These are phyloP conservation scores for Dendroctonus valens DNA, from an alignment of 1,140 invertebrate genomes.

Conservation along the genomic window DNA sequence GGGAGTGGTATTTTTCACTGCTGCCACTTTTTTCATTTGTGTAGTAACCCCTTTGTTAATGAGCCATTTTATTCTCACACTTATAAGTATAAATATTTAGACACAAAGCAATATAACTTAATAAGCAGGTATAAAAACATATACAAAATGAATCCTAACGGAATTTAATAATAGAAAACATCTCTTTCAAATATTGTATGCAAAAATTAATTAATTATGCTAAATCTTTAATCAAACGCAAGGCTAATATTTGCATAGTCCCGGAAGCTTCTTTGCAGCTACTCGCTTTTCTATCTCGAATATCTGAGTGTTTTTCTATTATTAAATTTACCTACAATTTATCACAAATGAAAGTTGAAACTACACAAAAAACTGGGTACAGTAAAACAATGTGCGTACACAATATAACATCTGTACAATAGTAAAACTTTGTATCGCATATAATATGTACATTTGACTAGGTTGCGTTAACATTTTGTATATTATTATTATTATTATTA, in stretches of 20 bases:
- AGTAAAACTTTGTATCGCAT: slow-evolving; percentile 31
- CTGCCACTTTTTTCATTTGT: background rate
- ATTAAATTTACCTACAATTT: background rate
- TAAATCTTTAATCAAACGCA: background rate
- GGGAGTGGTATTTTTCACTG: too few species aligned
- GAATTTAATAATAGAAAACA: background rate
- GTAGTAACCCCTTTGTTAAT: background rate
- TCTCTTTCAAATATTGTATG: background rate
- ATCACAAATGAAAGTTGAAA: slow-evolving; percentile 19
- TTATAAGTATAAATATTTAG: slow-evolving; percentile 22
- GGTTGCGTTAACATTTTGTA: slow-evolving; percentile 32
- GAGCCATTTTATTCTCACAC: background rate
- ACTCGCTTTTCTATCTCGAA: too few species aligned
- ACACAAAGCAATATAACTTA: slow-evolving; percentile 26
- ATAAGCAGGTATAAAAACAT: slow-evolving; percentile 18
- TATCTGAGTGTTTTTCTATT: too few species aligned
- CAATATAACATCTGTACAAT: slow-evolving; percentile 35
- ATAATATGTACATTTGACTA: slow-evolving; percentile 38
- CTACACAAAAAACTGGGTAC: slow-evolving; percentile 14
- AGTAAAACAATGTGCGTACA: slow-evolving; percentile 33
- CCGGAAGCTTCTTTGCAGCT: too few species aligned
- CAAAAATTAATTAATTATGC: slow-evolving; percentile 4
- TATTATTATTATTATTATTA: slow-evolving; percentile 18
- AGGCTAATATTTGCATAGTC: too few species aligned
- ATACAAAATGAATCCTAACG: slow-evolving; percentile 1